These are phyloP conservation scores for Gerris buenoi DNA, from an alignment of 1,140 invertebrate genomes.

Conservation along the genomic window DNA sequence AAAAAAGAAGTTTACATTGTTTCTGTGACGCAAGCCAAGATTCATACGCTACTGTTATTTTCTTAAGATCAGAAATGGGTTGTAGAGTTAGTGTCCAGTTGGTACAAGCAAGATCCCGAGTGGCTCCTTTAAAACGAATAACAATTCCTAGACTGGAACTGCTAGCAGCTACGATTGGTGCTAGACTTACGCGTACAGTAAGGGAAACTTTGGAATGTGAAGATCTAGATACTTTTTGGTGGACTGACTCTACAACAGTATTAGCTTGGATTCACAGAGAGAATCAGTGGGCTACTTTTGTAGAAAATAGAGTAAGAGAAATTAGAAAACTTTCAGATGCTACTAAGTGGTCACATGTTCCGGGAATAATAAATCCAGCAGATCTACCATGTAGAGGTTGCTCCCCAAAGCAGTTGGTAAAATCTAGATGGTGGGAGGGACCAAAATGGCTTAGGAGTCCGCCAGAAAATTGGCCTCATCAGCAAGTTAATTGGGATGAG, in stretches of 20 bases:
- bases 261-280: conserved; percentile 24
- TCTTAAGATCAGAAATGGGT: conserved; percentile 13
- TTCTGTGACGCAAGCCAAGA: conserved; percentile 26
- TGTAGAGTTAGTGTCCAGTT: conserved; percentile 6
- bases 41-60: conserved; percentile 23
- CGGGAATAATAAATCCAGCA: conserved; percentile 12
- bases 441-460: conserved; percentile 25
- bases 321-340: conserved; percentile 3
- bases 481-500: not conserved
- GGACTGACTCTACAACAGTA: conserved; percentile 27
- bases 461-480: conserved; percentile 5
- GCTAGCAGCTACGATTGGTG: conserved; percentile 26
- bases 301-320: conserved; percentile 28
- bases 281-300: conserved; percentile 27
- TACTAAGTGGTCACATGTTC: conserved; percentile 1
- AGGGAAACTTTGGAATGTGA: not conserved
- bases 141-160: conserved; percentile 28
- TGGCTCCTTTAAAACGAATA: conserved; percentile 23
- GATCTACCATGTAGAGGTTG: conserved; percentile 31
- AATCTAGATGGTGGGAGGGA: conserved; percentile 30
- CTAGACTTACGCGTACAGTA: conserved; percentile 17
- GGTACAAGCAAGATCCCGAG: conserved; percentile 20
- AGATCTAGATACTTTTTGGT: conserved; percentile 18
- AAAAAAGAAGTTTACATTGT: conserved; percentile 20
- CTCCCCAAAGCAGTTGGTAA: conserved; percentile 20